Evolutionary conservation across 1,140 invertebrate species (phyloP).

Genomic region (Ditylenchus dipsaci): DNA sequence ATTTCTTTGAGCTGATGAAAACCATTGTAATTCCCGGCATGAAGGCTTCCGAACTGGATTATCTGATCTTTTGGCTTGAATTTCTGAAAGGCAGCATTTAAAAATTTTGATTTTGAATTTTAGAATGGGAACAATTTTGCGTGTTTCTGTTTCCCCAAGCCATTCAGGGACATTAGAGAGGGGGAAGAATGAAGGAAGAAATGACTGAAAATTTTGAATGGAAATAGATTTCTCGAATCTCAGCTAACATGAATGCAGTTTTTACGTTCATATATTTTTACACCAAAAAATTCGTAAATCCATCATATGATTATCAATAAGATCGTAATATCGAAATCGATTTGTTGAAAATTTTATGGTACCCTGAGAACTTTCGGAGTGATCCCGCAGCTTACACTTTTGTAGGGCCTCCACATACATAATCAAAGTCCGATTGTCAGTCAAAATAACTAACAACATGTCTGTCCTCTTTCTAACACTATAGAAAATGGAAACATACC

Average conservation of each 20-base stretch:
- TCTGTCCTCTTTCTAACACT: too few relatives aligned
- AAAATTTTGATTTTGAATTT: conserved; percentile 2
- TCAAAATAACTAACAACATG: too few relatives aligned
- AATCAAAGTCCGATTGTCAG: neutral
- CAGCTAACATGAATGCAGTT: neutral
- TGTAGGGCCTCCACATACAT: neutral
- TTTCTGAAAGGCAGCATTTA: conserved; percentile 22
- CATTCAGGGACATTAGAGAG: neutral
- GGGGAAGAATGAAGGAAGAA: neutral
- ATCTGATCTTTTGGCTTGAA: conserved; percentile 28
- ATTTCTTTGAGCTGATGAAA: conserved; percentile 33
- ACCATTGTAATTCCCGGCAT: conserved; percentile 40
- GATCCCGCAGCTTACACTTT: neutral
- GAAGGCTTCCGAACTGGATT: conserved; percentile 40
- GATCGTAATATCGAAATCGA: too few relatives aligned
- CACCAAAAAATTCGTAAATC: too few relatives aligned
- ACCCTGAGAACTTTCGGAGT: neutral
- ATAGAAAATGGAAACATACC: neutral
- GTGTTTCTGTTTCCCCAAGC: neutral
- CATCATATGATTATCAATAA: too few relatives aligned
- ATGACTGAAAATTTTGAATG: neutral
- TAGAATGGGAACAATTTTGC: neutral
- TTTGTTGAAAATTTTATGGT: too few relatives aligned
- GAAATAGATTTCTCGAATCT: too few relatives aligned
- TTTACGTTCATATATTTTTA: neutral